Percentiles rank a stretch among this genome's conserved stretches.
Conservation (phyloP, 2,888 invertebrate species). For the Lepidocyrtinus sp. region DNA sequence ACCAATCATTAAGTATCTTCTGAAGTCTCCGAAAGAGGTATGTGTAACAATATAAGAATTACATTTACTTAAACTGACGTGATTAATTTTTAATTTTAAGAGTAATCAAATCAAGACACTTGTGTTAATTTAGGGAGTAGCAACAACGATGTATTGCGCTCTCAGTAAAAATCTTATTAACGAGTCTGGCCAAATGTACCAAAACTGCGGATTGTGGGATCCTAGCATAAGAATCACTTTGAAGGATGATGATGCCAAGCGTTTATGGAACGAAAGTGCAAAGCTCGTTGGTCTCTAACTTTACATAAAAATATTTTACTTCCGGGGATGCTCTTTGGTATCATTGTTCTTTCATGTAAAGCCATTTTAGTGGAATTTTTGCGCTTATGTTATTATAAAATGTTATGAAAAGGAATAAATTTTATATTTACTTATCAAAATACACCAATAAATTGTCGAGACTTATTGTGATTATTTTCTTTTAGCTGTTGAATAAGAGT, state of each 20-base stretch:
- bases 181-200: constrained; percentile 82
- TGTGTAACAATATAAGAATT: background rate
- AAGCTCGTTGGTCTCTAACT: constrained; percentile 71
- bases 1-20: constrained; percentile 44
- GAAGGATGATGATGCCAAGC: constrained; percentile 77
- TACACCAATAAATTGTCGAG: no score
- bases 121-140: constrained; percentile 80
- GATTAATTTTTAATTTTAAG: background rate
- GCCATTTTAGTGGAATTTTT: no score
- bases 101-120: background rate
- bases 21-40: constrained; percentile 57
- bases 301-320: background rate
- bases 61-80: background rate
- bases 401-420: no score
- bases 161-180: constrained; percentile 80
- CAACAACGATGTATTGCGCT: constrained; percentile 85
- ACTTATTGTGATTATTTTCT: no score
- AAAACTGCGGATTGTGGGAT: constrained; percentile 80
- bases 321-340: no score
- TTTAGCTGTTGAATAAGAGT: no score
- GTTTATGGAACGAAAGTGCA: constrained; percentile 85
- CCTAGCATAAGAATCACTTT: constrained; percentile 74
- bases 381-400: no score
- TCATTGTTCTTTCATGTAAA: no score
- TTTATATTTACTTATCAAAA: no score